Evolutionary conservation across 1,140 invertebrate species (phyloP).

Genomic region (Drosophila repletoides): DNA sequence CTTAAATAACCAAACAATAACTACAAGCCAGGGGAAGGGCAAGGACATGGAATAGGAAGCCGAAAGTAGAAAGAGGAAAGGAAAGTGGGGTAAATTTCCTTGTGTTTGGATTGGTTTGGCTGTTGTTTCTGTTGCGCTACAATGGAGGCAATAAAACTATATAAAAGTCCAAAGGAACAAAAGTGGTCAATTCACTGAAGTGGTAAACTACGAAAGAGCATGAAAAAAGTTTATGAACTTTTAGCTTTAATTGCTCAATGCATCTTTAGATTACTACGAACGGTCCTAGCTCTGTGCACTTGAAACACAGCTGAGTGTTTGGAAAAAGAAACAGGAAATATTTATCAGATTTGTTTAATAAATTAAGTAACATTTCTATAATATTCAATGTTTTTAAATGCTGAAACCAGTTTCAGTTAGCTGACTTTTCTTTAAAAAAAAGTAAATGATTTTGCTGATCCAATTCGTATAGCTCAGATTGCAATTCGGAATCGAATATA

Average conservation of each 20-base stretch:
- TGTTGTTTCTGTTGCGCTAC: slow-evolving; percentile 25
- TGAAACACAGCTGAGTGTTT: not conserved
- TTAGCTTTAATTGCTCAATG: slow-evolving; percentile 13
- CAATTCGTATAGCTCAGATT: no score
- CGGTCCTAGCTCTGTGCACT: not conserved
- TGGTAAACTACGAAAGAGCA: slow-evolving; percentile 1
- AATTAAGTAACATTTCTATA: no score
- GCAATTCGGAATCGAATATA: not conserved
- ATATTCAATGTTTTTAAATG: no score
- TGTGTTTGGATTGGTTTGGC: slow-evolving; percentile 10
- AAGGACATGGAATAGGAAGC: not conserved
- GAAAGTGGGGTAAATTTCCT: slow-evolving; percentile 7
- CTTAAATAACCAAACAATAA: slow-evolving; percentile 81
- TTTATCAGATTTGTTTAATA: no score
- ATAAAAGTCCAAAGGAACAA: slow-evolving; percentile 18
- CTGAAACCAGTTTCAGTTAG: no score
- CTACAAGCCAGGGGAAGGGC: slow-evolving; percentile 33
- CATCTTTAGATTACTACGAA: not conserved
- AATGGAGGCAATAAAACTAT: slow-evolving; percentile 27
- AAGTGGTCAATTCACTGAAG: slow-evolving; percentile 28
- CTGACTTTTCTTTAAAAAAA: no score
- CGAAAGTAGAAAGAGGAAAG: no score
- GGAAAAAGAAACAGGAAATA: no score
- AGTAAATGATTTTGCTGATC: no score
- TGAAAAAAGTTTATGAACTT: slow-evolving; percentile 14